phyloP scores from a whole-genome alignment of 2,113 vertebrate species.

The Otocyon megalotis region DNA sequence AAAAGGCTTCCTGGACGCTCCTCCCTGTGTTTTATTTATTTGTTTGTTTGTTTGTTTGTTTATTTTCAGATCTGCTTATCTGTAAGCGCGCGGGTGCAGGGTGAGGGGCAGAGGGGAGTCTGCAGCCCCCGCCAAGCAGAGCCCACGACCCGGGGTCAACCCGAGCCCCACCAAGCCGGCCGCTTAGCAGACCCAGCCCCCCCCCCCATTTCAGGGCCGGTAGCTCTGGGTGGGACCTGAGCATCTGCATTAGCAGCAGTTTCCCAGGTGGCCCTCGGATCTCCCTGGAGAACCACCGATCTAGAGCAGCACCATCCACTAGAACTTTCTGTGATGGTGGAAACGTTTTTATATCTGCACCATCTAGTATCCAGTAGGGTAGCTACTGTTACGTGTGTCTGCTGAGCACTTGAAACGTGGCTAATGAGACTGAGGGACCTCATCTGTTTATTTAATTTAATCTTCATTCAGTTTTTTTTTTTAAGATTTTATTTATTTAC shows the following conservation, averaged over 20 bases:
- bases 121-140: too few species aligned
- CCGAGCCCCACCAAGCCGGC: too few species aligned
- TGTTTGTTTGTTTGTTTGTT: too few species aligned
- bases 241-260: not conserved
- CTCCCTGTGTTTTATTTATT: not conserved
- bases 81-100: too few species aligned
- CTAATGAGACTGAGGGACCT: not conserved
- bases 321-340: not conserved
- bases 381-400: not conserved
- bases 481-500: too few species aligned
- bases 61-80: too few species aligned
- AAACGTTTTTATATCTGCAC: not conserved
- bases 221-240: not conserved
- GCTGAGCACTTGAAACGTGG: not conserved
- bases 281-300: not conserved
- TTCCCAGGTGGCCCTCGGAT: not conserved
- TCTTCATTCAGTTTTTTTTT: not conserved
- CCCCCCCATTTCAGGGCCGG: too few species aligned
- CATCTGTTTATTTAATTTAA: not conserved
- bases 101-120: too few species aligned
- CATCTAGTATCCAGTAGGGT: not conserved
- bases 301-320: not conserved
- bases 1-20: not conserved
- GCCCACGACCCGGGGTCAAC: too few species aligned
- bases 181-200: too few species aligned